These are phyloP conservation scores for Eumacrocentrus americanus DNA, from an alignment of 2,888 invertebrate genomes.

Conservation along the genomic window DNA sequence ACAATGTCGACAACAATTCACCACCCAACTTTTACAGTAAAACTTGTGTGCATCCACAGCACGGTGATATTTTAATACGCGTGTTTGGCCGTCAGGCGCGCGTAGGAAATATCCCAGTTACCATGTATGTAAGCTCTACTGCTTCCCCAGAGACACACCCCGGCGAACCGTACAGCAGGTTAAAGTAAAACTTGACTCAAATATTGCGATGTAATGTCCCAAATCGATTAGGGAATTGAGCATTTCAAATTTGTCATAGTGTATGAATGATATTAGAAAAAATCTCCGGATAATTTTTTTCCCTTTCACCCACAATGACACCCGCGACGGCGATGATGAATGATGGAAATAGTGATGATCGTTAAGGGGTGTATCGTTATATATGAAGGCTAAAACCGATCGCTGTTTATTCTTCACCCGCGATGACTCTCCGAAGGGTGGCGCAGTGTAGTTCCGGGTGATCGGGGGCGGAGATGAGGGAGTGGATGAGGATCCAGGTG, in stretches of 20 bases:
- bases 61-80: constrained; percentile 34
- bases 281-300: constrained; percentile 18
- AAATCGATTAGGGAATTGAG: constrained; percentile 45
- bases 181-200: constrained; percentile 15
- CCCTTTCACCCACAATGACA: neutral
- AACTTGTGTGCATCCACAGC: neutral
- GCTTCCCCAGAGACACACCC: neutral
- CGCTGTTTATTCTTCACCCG: neutral
- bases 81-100: constrained; percentile 28
- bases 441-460: constrained; percentile 9
- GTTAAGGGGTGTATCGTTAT: neutral
- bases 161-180: neutral
- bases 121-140: neutral
- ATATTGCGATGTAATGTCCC: constrained; percentile 49
- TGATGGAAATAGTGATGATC: neutral
- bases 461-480: constrained; percentile 17
- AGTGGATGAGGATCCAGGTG: constrained; percentile 20
- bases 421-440: constrained; percentile 17
- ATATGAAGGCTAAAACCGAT: neutral
- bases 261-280: constrained; percentile 25
- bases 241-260: constrained; percentile 42
- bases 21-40: neutral
- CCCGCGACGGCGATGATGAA: neutral
- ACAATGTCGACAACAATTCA: constrained; percentile 26
- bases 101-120: constrained; percentile 37